Conservation (phyloP, 2,113 vertebrate species). For the Hucho hucho region DNA sequence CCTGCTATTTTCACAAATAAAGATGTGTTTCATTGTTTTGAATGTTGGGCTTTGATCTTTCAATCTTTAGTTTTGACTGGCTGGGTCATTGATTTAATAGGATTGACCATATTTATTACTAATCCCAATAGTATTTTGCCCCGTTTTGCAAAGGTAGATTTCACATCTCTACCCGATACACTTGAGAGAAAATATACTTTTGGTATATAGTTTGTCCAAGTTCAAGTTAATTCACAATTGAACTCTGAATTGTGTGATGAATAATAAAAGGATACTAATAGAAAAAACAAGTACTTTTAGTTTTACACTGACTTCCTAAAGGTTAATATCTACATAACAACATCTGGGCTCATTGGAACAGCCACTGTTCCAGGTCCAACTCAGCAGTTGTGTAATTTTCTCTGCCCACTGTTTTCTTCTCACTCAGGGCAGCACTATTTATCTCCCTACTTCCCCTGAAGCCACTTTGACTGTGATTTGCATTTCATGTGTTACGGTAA, state of each 20-base stretch:
- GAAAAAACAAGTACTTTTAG: too few species aligned
- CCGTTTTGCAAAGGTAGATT: too few species aligned
- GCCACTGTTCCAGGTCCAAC: neutral
- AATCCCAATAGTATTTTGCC: neutral
- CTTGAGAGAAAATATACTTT: too few species aligned
- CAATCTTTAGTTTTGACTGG: neutral
- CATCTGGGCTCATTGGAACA: neutral
- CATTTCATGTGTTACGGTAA: conserved; percentile 54
- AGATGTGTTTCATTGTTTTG: conserved; percentile 41
- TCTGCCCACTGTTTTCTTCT: neutral
- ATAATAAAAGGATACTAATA: too few species aligned
- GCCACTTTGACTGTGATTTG: conserved; percentile 58
- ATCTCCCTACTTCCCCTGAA: conserved; percentile 37
- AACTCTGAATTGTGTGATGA: too few species aligned
- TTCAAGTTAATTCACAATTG: too few species aligned
- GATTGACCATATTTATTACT: too few species aligned
- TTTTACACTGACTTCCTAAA: too few species aligned
- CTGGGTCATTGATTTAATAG: too few species aligned
- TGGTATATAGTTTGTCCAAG: too few species aligned
- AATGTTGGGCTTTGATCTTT: conserved; percentile 25
- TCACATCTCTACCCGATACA: too few species aligned
- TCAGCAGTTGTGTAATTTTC: neutral
- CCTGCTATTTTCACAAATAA: conserved; percentile 28
- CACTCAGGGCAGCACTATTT: conserved; percentile 23
- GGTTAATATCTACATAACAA: too few species aligned